These are phyloP conservation scores for Sebastes ruberrimus DNA, from an alignment of 2,797 vertebrate genomes.

Conservation along the genomic window DNA sequence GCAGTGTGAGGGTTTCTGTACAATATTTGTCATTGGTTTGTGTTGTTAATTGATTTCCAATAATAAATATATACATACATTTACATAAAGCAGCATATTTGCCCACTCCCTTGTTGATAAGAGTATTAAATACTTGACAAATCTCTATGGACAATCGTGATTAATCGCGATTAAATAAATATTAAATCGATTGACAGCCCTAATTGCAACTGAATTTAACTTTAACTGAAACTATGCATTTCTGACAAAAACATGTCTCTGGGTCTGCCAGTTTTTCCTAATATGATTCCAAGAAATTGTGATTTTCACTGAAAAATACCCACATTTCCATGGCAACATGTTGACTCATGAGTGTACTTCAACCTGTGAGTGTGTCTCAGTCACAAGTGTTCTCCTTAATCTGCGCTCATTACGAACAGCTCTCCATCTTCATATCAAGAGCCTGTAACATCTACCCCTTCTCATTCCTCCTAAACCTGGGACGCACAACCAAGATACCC, in stretches of 20 bases:
- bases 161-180: no score
- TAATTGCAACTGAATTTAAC: no score
- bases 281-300: background rate
- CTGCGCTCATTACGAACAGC: constrained; percentile 61
- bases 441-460: constrained; percentile 88
- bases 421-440: constrained; percentile 86
- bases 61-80: no score
- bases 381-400: constrained; percentile 77
- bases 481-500: constrained; percentile 84
- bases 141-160: no score
- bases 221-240: background rate
- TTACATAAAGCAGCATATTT: no score
- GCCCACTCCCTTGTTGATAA: no score
- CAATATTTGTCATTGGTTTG: no score
- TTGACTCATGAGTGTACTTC: background rate
- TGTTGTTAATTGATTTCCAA: no score
- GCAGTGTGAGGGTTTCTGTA: no score
- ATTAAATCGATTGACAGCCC: no score
- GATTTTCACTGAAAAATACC: background rate
- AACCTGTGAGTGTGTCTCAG: background rate
- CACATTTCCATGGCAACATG: background rate
- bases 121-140: no score
- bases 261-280: background rate
- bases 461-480: constrained; percentile 87
- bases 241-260: background rate